Base-by-base conservation (phyloP, 2,113 vertebrate species). In the Felis chaus region DNA sequence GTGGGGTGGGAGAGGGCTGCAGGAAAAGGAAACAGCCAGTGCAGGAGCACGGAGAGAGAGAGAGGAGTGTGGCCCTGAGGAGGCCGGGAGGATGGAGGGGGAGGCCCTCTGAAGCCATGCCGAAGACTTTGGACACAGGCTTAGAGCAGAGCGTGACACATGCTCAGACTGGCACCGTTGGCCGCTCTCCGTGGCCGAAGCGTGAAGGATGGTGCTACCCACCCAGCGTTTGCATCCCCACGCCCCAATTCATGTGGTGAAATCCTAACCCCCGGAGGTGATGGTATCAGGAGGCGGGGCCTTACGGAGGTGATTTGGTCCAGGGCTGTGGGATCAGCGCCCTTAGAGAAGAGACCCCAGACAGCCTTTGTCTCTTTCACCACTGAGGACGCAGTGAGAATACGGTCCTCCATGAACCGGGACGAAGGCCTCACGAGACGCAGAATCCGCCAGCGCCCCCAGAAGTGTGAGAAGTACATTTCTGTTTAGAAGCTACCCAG, bases 391-490 rank as follows among this genome's bases (percentile, higher is more conserved):
- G 0, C 69, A 55, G 25, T 11, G 14, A 23, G 61, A 65, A 33
- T 13, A 53, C 0, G 2, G 29, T 29, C 10, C 1, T 39, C 71
- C 1, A 0, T 4, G 45, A 85, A 50, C 41, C 69, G 41, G n/a
- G 13, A 69, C 41, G 48, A 16, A 66, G 18, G 36, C 63, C 89
- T 91, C 18, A 33, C 5, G 5, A 87, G 66, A 48, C 33, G 3
- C 33, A 36, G 27, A 89, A 63, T n/a, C 53, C 63, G 71, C 36
- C 50, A 71, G 23, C 9, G 3, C 74, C 66, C 21, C 21, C 12
- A 82, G 31, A 82, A 55, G 3, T 13, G 31, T 27, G 27, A 61
- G 65, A 82, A 82, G 41, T 71, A 1, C 71, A 71, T 82, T 80
- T 81, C 61, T 18, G n/a, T 68, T 55, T 81, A 55, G 53, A 33